phyloP scores from a whole-genome alignment of 1,140 invertebrate genomes.

The Adoxophyes honmai region DNA sequence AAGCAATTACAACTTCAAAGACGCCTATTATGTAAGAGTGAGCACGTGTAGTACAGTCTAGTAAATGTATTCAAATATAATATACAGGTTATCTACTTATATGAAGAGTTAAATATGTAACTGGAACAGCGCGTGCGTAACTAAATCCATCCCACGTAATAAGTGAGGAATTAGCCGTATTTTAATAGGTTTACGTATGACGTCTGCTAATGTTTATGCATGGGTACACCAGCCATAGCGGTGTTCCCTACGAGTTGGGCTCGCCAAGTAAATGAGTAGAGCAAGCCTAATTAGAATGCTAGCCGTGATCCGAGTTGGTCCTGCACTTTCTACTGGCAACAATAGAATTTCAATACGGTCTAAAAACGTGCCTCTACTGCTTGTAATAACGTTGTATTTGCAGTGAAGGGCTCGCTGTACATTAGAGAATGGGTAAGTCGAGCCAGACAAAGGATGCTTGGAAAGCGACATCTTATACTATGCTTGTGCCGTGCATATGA shows the following conservation, averaged over 20 bases:
- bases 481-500: not conserved
- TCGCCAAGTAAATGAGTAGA: constrained; percentile 20
- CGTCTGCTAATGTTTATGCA: constrained; percentile 4
- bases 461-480: constrained; percentile 7
- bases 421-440: constrained; percentile 8
- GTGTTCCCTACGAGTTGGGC: not conserved
- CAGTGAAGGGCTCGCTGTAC: not conserved
- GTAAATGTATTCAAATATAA: not conserved
- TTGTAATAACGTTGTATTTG: constrained; percentile 8
- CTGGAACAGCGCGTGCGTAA: constrained; percentile 4
- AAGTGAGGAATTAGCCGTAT: constrained; percentile 1
- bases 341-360: constrained; percentile 28
- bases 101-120: constrained; percentile 7
- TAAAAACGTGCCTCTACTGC: not conserved
- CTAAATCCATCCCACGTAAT: constrained; percentile 9
- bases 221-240: not conserved
- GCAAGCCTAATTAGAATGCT: constrained; percentile 52
- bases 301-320: constrained; percentile 43
- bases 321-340: constrained; percentile 62
- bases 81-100: not conserved
- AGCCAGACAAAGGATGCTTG: constrained; percentile 15
- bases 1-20: too few relatives aligned
- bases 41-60: too few relatives aligned
- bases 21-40: too few relatives aligned
- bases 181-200: constrained; percentile 8